A percentile compares a stretch with the other conserved stretches of the same genome.
These are phyloP conservation scores for Orientallactaga bullata DNA, from an alignment of 2,113 vertebrate species.

Conservation along the genomic window DNA sequence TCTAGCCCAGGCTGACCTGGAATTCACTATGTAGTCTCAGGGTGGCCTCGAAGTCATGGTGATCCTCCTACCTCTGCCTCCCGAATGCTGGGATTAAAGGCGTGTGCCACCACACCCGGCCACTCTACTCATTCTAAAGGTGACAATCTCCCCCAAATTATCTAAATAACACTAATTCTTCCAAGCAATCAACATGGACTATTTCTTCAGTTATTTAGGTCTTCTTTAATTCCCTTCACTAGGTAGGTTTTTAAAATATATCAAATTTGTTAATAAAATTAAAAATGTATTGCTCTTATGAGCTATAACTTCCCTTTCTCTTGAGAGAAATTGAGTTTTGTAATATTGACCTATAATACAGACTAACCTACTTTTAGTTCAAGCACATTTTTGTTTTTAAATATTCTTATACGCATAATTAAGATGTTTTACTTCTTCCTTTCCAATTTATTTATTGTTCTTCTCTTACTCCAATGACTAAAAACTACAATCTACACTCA, in stretches of 20 bases:
- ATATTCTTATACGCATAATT: not conserved
- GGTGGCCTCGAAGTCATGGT: no score
- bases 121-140: not conserved
- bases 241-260: not conserved
- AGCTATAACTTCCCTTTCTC: slow-evolving; percentile 5
- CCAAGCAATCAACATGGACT: not conserved
- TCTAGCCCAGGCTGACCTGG: no score
- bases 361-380: slow-evolving; percentile 21
- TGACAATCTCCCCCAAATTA: not conserved
- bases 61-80: no score
- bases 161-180: not conserved
- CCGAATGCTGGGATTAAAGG: no score
- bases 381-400: not conserved
- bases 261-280: not conserved
- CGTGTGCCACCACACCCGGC: no score
- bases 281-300: not conserved
- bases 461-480: not conserved
- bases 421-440: not conserved
- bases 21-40: no score
- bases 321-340: not conserved
- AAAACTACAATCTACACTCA: not conserved
- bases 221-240: slow-evolving; percentile 3
- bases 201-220: slow-evolving; percentile 6
- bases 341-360: not conserved
- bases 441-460: not conserved